Evolutionary conservation across 2,113 vertebrate species (phyloP).

Genomic region (Pogonocichla stellata): DNA sequence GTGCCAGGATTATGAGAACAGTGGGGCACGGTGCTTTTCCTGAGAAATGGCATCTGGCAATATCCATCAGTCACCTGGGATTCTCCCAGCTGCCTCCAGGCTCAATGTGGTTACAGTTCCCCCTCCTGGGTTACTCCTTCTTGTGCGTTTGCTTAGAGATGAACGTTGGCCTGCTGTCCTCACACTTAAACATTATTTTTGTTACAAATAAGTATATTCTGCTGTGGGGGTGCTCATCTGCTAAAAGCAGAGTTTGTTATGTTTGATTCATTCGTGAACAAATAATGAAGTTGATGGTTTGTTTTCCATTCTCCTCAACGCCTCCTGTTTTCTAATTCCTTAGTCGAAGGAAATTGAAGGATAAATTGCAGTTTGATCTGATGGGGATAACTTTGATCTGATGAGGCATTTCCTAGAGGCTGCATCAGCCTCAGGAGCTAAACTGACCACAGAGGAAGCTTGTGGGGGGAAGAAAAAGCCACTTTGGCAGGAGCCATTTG

Average conservation of each 20-base stretch:
- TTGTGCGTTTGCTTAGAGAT: background rate
- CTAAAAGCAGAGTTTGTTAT: background rate
- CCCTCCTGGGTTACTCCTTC: background rate
- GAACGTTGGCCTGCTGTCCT: background rate
- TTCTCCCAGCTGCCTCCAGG: background rate
- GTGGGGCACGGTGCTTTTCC: background rate
- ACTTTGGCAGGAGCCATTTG: slow-evolving; percentile 31
- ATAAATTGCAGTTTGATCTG: background rate
- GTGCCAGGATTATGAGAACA: background rate
- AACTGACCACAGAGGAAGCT: background rate
- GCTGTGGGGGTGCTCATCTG: background rate
- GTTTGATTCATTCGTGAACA: background rate
- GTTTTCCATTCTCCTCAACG: background rate
- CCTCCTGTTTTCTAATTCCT: background rate
- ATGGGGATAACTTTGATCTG: background rate
- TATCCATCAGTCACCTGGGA: background rate
- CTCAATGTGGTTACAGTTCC: background rate
- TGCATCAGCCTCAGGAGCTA: background rate
- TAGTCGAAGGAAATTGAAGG: background rate
- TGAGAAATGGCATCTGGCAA: background rate
- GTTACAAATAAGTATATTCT: background rate
- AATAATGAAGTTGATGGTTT: background rate
- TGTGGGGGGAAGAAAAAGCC: background rate
- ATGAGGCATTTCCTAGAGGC: background rate
- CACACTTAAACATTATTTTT: background rate